Conservation (phyloP, 1,140 invertebrate genomes). For the Pogonomyrmex californicus region DNA sequence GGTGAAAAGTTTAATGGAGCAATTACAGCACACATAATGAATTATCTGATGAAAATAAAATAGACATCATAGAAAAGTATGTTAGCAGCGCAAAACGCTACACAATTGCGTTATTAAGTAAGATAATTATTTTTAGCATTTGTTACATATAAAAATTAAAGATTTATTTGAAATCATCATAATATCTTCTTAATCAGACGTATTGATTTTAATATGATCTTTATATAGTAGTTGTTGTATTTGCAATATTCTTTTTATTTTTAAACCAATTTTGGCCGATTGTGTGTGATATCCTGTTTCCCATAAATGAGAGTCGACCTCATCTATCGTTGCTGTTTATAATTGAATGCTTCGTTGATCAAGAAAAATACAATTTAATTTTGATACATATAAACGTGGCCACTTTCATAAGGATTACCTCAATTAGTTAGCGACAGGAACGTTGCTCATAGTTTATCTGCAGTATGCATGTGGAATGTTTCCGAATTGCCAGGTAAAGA, state of each 20-base stretch:
- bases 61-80: neutral
- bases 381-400: neutral
- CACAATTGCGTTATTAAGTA: neutral
- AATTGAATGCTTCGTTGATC: neutral
- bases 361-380: neutral
- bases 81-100: neutral
- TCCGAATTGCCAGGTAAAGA: constrained; percentile 15
- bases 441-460: neutral
- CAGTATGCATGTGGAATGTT: constrained; percentile 23
- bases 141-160: neutral
- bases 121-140: neutral
- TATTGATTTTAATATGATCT: neutral
- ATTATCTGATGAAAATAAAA: neutral
- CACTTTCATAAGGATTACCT: neutral
- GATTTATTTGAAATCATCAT: too few relatives aligned
- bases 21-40: neutral
- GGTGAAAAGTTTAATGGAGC: neutral
- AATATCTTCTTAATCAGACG: neutral
- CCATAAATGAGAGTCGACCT: neutral
- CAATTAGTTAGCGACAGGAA: constrained; percentile 1
- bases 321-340: neutral
- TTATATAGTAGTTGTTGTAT: neutral
- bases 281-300: neutral
- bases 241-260: neutral
- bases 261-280: neutral